Evolutionary conservation across 2,797 vertebrate species (phyloP).

Genomic region (Steatocranus sp.): DNA sequence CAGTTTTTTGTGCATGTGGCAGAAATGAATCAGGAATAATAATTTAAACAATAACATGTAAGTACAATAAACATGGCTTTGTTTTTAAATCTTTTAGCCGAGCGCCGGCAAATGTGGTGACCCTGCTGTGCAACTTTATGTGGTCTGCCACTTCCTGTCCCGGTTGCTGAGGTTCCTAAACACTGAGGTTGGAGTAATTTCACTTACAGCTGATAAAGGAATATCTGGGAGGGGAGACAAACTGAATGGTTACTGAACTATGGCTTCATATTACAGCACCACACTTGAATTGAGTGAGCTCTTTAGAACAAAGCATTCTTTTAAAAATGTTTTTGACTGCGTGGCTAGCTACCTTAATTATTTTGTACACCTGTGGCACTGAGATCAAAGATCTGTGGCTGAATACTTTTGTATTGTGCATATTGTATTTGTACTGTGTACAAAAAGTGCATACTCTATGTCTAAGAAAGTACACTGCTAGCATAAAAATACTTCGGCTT

Average conservation of each 20-base stretch:
- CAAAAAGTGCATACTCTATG: not conserved
- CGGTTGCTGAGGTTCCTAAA: not conserved
- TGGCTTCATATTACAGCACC: not conserved
- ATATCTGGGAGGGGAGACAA: not conserved
- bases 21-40: not conserved
- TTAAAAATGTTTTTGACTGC: not conserved
- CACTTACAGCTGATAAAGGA: not conserved
- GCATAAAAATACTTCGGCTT: not conserved
- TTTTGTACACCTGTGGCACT: not conserved
- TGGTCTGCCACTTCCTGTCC: not conserved
- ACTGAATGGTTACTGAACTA: not conserved
- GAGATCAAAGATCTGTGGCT: not conserved
- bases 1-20: fast-evolving
- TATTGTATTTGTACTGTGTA: not conserved
- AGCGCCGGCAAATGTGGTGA: not conserved
- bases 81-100: not conserved
- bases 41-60: not conserved
- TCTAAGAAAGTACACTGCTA: not conserved
- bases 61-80: not conserved
- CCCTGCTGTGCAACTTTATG: not conserved
- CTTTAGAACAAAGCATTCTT: not conserved
- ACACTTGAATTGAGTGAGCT: not conserved
- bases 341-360: not conserved
- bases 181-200: not conserved
- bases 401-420: not conserved